These are phyloP conservation scores for Phyto melanocephala DNA, from an alignment of 2,888 invertebrate species.

Conservation along the genomic window DNA sequence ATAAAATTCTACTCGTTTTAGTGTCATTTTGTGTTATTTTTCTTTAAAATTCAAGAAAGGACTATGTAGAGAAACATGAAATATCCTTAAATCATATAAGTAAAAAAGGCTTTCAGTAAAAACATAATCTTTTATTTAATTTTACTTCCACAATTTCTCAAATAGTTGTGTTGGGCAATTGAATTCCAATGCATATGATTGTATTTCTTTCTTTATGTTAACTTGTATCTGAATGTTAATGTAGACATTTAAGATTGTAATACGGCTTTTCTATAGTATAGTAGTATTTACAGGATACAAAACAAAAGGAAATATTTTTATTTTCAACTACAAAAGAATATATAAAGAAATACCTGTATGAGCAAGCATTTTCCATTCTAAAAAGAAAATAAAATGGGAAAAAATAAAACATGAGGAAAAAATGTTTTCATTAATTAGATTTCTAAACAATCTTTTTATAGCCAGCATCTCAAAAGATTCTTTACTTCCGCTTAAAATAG, in stretches of 20 bases:
- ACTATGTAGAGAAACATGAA: not conserved
- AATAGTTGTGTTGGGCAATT: slow-evolving; percentile 23
- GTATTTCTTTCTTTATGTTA: not conserved
- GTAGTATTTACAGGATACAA: not conserved
- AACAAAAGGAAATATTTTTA: not conserved
- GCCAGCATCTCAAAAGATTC: not conserved
- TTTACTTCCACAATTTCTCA: not conserved
- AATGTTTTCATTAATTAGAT: slow-evolving; percentile 57
- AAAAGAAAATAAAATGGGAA: slow-evolving; percentile 8
- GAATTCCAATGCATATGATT: slow-evolving; percentile 11
- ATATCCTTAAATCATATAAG: not conserved
- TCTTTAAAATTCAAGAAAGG: not conserved
- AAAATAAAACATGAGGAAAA: slow-evolving; percentile 27
- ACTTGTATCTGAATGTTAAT: slow-evolving; percentile 1
- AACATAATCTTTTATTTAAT: not conserved
- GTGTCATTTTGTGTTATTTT: not conserved
- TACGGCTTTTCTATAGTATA: not conserved
- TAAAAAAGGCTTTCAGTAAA: not conserved
- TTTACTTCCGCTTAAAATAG: not conserved
- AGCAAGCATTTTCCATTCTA: slow-evolving; percentile 21
- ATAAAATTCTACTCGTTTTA: too few relatives aligned
- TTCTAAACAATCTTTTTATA: slow-evolving; percentile 35
- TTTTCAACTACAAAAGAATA: slow-evolving; percentile 7
- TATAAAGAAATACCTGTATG: slow-evolving; percentile 30
- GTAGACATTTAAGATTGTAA: not conserved